Base-by-base conservation (phyloP, 1,140 invertebrate genomes). In the Acromyrmex heyeri region DNA sequence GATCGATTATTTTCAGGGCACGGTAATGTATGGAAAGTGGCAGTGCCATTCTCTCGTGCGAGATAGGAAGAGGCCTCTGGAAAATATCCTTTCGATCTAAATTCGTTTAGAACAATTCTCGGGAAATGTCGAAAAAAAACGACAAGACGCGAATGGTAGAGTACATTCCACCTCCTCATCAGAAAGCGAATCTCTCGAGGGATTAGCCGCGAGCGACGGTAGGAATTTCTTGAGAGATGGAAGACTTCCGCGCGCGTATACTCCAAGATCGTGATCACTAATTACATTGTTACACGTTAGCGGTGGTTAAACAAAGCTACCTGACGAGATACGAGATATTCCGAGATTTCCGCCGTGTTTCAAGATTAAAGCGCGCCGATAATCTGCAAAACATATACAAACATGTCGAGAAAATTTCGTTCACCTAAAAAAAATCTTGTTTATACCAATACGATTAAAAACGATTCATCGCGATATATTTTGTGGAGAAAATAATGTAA, bases 201-300 rank as follows among this genome's bases (percentile, higher is more conserved):
- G 24, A 62, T 75, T 55, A 38, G 24, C 16, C 53, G 18, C 44
- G 38, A 34, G 67, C 79, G 65, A 18, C 12, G 30, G 65, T 72
- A 30, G 44, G 55, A 83, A 75, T 73, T 83, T 48, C 79, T 61
- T n/a, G 69, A 21, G 55, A 75, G 79, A 83, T 83, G 79, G 79
- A 83, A 38, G 55, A 82, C 79, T 61, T 82, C 79, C 50, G 67
- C 79, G 24, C 38, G 67, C 55, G 38, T 69, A 30, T 48, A 62
- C 24, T 27, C 24, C 2, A 34, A 83, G 79, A 83, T 83, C 69
- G 27, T 38, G 69, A 83, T 83, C 67, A 55, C 79, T 83, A 83
- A 83, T 83, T 83, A 83, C 79, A 83, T 83, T 83, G 79, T 75
- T 83, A 61, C 55, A 83, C n/a, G 79, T 83, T 83, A 83, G 27